Percentiles rank a stretch among this genome's conserved stretches.
Conservation (phyloP, 2,888 invertebrate genomes). For the Tenthredo mesomela region DNA sequence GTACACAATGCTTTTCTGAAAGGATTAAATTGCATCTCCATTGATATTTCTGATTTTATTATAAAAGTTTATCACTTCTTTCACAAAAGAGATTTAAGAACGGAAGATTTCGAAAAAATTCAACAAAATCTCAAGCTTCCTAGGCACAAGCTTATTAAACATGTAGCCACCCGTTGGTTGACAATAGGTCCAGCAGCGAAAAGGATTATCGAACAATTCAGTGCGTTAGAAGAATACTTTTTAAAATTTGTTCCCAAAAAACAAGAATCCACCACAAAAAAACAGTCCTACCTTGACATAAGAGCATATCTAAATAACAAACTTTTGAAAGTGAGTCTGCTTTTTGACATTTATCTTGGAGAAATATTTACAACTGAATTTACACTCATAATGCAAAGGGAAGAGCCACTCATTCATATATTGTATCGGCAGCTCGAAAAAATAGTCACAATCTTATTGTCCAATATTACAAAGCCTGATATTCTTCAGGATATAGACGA, state of each 20-base stretch:
- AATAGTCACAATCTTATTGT: not conserved
- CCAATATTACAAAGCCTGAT: not conserved
- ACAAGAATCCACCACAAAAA: not conserved
- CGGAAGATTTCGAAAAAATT: conserved; percentile 55
- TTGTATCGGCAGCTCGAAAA: conserved; percentile 45
- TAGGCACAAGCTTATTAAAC: conserved; percentile 46
- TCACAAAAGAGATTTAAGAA: conserved; percentile 52
- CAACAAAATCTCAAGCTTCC: conserved; percentile 46
- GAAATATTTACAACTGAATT: conserved; percentile 52
- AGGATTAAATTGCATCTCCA: not conserved
- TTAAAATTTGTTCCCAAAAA: conserved; percentile 48
- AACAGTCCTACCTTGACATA: conserved; percentile 47
- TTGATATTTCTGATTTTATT: conserved; percentile 55
- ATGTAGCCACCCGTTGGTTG: conserved; percentile 55
- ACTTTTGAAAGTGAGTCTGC: not conserved
- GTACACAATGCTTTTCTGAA: conserved; percentile 50
- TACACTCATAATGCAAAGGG: conserved; percentile 55
- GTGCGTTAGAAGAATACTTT: conserved; percentile 52
- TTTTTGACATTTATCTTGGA: conserved; percentile 9
- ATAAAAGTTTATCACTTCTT: conserved; percentile 55
- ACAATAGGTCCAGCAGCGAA: conserved; percentile 52
- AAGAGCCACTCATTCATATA: conserved; percentile 58
- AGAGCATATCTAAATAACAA: conserved; percentile 44
- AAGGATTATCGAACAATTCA: conserved; percentile 51
- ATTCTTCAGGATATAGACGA: no score